Conservation (phyloP, 2,113 vertebrate species). For the Aramus guarauna region DNA sequence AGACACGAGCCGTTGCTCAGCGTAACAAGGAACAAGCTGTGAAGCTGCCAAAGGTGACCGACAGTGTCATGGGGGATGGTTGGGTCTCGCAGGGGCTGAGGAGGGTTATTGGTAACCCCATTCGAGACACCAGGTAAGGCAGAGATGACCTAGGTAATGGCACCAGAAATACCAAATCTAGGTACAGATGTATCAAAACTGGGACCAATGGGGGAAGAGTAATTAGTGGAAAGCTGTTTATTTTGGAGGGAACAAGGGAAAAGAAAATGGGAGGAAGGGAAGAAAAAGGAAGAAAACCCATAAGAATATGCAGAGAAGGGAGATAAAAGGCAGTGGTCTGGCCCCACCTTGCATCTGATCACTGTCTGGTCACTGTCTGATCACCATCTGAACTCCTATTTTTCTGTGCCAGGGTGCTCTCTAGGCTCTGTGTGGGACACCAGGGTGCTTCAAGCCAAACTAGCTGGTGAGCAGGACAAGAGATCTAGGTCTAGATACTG, state of each 20-base stretch:
- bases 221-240: neutral
- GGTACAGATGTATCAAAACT: neutral
- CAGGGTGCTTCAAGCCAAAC: neutral
- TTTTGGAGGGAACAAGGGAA: neutral
- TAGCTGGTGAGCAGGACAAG: neutral
- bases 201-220: neutral
- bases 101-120: neutral
- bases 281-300: neutral
- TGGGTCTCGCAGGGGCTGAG: neutral
- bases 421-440: neutral
- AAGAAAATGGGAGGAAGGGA: neutral
- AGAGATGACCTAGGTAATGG: neutral
- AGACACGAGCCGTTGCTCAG: accelerated
- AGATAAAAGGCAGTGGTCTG: neutral
- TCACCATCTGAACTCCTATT: neutral
- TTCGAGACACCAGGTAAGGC: neutral
- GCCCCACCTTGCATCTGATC: neutral
- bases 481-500: neutral
- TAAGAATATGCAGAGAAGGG: neutral
- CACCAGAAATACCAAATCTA: neutral
- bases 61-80: neutral
- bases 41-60: neutral
- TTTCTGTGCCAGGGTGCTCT: neutral
- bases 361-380: neutral
- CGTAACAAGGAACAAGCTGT: neutral